Evolutionary conservation across 2,797 vertebrate genomes (phyloP).

Genomic region (Otolemur crassicaudatus): DNA sequence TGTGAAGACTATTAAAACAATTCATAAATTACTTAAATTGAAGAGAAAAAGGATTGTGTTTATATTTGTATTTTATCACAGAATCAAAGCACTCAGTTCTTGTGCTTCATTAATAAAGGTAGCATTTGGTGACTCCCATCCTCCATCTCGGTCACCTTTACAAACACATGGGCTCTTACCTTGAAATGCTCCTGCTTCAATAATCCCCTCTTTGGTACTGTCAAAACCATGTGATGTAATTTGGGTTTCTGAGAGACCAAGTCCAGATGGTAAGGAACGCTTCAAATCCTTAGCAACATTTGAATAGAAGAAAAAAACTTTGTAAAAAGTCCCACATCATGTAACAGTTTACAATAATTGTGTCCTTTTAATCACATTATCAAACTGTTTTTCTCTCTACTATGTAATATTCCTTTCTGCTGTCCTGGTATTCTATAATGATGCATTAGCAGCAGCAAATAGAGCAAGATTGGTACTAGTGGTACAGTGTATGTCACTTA

Average conservation of each 20-base stretch:
- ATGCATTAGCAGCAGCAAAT: slow-evolving; percentile 57
- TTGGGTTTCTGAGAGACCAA: slow-evolving; percentile 92
- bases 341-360: slow-evolving; percentile 64
- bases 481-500: not conserved
- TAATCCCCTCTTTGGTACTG: slow-evolving; percentile 91
- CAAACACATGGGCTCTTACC: slow-evolving; percentile 85
- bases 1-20: not conserved
- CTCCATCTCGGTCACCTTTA: not conserved
- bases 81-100: not conserved
- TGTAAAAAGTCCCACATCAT: slow-evolving; percentile 67
- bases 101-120: not conserved
- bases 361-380: slow-evolving; percentile 61
- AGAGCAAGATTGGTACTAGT: slow-evolving; percentile 23
- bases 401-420: slow-evolving; percentile 4
- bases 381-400: slow-evolving; percentile 52
- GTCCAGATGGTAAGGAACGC: slow-evolving; percentile 87
- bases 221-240: slow-evolving; percentile 91
- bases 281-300: slow-evolving; percentile 90
- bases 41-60: slow-evolving; percentile 18
- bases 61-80: slow-evolving; percentile 12
- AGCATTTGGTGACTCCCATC: not conserved
- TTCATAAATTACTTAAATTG: slow-evolving; percentile 6
- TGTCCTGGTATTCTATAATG: slow-evolving; percentile 46
- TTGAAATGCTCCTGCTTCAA: slow-evolving; percentile 92
- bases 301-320: slow-evolving; percentile 81